Evolutionary conservation across 2,888 invertebrate species (phyloP).

Genomic region (Lamproptera curius): DNA sequence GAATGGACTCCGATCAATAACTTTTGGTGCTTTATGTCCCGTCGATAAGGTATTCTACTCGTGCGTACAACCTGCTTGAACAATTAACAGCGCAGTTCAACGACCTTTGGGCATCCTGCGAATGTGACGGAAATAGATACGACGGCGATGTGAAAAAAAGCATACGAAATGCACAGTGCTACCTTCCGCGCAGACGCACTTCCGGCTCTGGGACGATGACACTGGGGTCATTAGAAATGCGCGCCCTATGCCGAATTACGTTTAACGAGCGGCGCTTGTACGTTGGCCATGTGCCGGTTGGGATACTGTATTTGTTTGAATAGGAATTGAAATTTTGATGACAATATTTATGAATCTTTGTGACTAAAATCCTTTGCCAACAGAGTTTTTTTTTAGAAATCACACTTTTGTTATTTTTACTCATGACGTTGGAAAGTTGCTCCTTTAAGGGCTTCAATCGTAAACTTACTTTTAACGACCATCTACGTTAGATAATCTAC

Average conservation of each 20-base stretch:
- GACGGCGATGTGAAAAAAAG: slow-evolving; percentile 32
- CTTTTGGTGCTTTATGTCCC: background rate
- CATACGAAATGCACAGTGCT: slow-evolving; percentile 60
- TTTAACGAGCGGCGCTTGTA: slow-evolving; percentile 37
- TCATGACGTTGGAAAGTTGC: too few relatives aligned
- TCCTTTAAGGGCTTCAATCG: too few relatives aligned
- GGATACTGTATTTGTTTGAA: too few relatives aligned
- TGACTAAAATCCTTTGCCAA: too few relatives aligned
- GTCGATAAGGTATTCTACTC: background rate
- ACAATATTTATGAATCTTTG: too few relatives aligned
- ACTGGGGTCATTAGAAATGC: slow-evolving; percentile 49
- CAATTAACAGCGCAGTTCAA: slow-evolving; percentile 16
- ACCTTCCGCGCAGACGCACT: slow-evolving; percentile 59
- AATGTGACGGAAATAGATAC: slow-evolving; percentile 60
- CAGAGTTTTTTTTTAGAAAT: too few relatives aligned
- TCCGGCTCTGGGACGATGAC: slow-evolving; percentile 58
- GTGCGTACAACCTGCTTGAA: background rate
- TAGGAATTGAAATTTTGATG: too few relatives aligned
- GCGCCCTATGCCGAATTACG: slow-evolving; percentile 53
- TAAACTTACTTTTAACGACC: too few relatives aligned
- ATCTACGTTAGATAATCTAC: too few relatives aligned
- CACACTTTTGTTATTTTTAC: too few relatives aligned
- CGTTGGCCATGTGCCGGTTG: slow-evolving; percentile 28
- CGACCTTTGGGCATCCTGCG: slow-evolving; percentile 60
- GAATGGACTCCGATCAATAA: background rate